Evolutionary conservation across 2,888 invertebrate genomes (phyloP), one percentile per base, ranked within the genome.

Genomic region (Linyphia triangularis): DNA sequence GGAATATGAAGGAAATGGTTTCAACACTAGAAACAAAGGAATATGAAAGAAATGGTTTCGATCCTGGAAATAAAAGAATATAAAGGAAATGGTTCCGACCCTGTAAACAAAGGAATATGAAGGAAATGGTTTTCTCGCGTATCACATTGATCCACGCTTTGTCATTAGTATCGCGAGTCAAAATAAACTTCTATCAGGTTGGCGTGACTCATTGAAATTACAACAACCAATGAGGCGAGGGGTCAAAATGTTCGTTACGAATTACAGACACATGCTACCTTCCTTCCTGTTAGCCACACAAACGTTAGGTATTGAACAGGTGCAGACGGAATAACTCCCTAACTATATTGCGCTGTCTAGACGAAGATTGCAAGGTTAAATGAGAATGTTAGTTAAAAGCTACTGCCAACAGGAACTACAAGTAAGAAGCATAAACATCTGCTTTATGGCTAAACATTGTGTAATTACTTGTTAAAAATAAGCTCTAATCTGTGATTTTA

Each of bases 161-260:
- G 63, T 63, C 67, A 77, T 67, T 77, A 77, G 77, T 61, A 59
- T 22, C 26, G 61, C 59, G 26, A 69, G 61, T 30, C 28, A 77
- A 70, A 69, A 61, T 78, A 85, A 73, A 28, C 57, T 30, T 69
- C 77, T 69, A 70, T 69, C 51, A 78, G 61, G 19, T 79, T 81
- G 28, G 85, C 85, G 85, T 85, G 85, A 85, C 85, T 85, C 85
- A 70, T 85, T 85, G 59, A 61, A 85, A 85, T 78, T 78, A 85
- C 51, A 59, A 30, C 78, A 85, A 43, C 85, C 85, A 85, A 85
- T 85, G 78, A 85, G 77, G 85, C 72, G 85, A 22, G 57, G 37
- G 75, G 78, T 43, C 16, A n/a, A 70, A 78, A 85, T 69, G 33
- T 61, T 77, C 69, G 78, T 75, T 70, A 78, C 78, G 63, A 59